Conservation (phyloP, 2,113 vertebrate genomes). For the Pyrgilauda ruficollis region DNA sequence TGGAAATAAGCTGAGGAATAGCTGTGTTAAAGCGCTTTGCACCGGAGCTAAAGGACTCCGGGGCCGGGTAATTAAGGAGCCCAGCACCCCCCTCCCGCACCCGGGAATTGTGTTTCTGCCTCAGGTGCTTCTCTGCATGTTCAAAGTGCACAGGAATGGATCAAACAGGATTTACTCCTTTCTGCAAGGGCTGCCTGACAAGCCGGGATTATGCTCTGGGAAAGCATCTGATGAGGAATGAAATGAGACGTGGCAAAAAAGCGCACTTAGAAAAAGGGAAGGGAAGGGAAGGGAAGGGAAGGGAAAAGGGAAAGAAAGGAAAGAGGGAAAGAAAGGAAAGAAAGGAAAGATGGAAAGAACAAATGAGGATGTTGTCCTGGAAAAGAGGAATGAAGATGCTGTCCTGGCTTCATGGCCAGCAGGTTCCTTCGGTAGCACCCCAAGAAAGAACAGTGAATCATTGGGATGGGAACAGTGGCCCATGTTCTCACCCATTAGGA, state of each 20-base stretch:
- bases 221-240: neutral
- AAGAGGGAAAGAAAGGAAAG: neutral
- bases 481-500: fast-evolving
- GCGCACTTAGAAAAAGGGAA: neutral
- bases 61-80: neutral
- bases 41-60: neutral
- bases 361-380: fast-evolving
- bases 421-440: neutral
- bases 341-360: too few species aligned
- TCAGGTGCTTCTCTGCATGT: neutral
- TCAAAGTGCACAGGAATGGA: neutral
- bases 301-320: neutral
- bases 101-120: neutral
- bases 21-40: neutral
- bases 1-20: neutral
- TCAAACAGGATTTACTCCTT: neutral
- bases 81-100: neutral
- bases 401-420: fast-evolving
- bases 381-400: fast-evolving
- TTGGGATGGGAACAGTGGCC: neutral
- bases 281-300: neutral
- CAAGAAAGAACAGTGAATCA: neutral
- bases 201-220: neutral
- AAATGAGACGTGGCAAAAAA: neutral
- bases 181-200: neutral